Evolutionary conservation across 2,888 invertebrate genomes (phyloP).

Genomic region (Acronicta psi): DNA sequence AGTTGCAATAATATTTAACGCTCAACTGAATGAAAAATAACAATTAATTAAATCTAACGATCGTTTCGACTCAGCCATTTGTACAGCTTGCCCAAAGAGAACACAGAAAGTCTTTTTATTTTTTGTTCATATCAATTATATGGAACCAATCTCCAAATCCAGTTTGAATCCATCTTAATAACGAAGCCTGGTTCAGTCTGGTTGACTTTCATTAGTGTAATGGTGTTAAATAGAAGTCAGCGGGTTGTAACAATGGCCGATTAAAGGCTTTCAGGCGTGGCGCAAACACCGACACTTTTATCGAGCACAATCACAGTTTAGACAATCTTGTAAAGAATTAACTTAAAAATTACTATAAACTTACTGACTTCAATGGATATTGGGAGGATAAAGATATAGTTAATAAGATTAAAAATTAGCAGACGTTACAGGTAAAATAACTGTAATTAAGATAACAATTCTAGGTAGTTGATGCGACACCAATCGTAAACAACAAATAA

Average conservation of each 20-base stretch:
- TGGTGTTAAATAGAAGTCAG: slow-evolving; percentile 3
- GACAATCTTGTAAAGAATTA: too few relatives aligned
- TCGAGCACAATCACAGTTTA: too few relatives aligned
- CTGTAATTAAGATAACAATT: too few relatives aligned
- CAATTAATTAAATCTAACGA: slow-evolving; percentile 40
- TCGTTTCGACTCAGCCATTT: slow-evolving; percentile 36
- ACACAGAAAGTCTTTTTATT: slow-evolving; percentile 52
- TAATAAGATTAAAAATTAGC: too few relatives aligned
- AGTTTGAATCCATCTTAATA: slow-evolving; percentile 31
- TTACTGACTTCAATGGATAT: too few relatives aligned
- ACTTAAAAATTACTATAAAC: too few relatives aligned
- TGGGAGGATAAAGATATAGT: too few relatives aligned
- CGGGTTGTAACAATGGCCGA: slow-evolving; percentile 16
- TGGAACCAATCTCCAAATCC: slow-evolving; percentile 41
- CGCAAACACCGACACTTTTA: too few relatives aligned
- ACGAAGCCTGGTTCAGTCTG: slow-evolving; percentile 4
- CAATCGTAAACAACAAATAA: too few relatives aligned
- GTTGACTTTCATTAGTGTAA: slow-evolving; percentile 16
- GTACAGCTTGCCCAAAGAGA: slow-evolving; percentile 21
- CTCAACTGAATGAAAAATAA: slow-evolving; percentile 34
- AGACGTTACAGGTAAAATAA: too few relatives aligned
- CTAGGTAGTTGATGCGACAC: too few relatives aligned
- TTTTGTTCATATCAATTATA: slow-evolving; percentile 54
- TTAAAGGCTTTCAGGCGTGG: slow-evolving; percentile 7
- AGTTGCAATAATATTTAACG: slow-evolving; percentile 27